phyloP scores from a whole-genome alignment of 2,888 invertebrate species.

The Folsomia candida region DNA sequence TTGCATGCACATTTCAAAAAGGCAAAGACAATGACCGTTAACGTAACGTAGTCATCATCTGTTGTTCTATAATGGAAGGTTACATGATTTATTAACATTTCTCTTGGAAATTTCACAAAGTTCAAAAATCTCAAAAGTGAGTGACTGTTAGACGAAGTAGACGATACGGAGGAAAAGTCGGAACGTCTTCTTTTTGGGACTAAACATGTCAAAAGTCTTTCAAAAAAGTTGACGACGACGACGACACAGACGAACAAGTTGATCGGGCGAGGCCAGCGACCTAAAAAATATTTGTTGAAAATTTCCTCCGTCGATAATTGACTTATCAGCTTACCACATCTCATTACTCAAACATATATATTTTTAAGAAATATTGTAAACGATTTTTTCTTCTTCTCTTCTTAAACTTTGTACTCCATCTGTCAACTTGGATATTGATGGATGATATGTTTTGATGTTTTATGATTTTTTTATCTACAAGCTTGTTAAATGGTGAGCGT shows the following conservation, averaged over 20 bases:
- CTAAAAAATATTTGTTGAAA: background rate
- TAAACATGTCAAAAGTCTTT: too few species aligned
- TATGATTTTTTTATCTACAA: background rate
- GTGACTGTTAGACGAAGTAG: background rate
- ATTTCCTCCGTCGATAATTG: background rate
- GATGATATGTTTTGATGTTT: background rate
- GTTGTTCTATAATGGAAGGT: too few species aligned
- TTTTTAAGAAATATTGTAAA: background rate
- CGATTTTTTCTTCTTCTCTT: background rate
- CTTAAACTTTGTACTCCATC: background rate
- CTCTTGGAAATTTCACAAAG: background rate
- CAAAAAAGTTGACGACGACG: too few species aligned
- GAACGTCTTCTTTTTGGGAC: background rate
- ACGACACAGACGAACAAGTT: too few species aligned
- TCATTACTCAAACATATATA: too few species aligned
- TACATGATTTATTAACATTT: background rate
- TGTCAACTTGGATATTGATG: background rate
- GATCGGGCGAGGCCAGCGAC: background rate
- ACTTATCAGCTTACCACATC: background rate
- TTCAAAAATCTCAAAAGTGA: background rate
- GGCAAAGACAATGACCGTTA: too few species aligned
- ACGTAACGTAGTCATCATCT: too few species aligned
- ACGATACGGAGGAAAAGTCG: background rate
- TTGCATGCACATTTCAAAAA: too few species aligned
- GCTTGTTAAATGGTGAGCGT: background rate